These are phyloP conservation scores for Ylistrum balloti DNA, from an alignment of 1,140 invertebrate species.

Conservation along the genomic window DNA sequence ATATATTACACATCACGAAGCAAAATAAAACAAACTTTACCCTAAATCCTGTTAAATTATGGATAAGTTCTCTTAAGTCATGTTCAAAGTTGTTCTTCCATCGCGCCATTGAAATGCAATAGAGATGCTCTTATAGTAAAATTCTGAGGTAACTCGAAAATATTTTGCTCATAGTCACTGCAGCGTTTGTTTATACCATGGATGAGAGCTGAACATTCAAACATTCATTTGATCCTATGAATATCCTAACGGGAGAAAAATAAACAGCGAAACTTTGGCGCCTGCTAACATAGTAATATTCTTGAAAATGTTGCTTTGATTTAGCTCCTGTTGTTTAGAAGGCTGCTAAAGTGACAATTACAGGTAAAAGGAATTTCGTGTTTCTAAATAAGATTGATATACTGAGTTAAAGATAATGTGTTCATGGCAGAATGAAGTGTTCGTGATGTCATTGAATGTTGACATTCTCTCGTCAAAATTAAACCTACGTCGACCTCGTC, in stretches of 20 bases:
- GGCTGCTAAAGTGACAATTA: background rate
- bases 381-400: background rate
- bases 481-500: no score
- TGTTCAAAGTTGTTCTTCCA: slow-evolving; percentile 58
- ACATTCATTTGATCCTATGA: background rate
- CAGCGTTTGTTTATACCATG: background rate
- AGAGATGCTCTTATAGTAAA: background rate
- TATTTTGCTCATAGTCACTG: background rate
- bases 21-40: slow-evolving; percentile 42
- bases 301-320: background rate
- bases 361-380: background rate
- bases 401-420: background rate
- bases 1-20: no score
- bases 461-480: background rate
- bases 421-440: background rate
- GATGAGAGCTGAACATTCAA: background rate
- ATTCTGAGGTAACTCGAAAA: background rate
- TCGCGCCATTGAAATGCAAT: slow-evolving; percentile 59
- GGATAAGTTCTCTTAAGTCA: slow-evolving; percentile 53
- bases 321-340: background rate
- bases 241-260: background rate
- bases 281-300: background rate
- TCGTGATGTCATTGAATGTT: background rate
- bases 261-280: slow-evolving; percentile 31
- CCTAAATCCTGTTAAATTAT: slow-evolving; percentile 54